These are phyloP conservation scores for Drosophila yooni DNA, from an alignment of 2,888 invertebrate species.

Conservation along the genomic window DNA sequence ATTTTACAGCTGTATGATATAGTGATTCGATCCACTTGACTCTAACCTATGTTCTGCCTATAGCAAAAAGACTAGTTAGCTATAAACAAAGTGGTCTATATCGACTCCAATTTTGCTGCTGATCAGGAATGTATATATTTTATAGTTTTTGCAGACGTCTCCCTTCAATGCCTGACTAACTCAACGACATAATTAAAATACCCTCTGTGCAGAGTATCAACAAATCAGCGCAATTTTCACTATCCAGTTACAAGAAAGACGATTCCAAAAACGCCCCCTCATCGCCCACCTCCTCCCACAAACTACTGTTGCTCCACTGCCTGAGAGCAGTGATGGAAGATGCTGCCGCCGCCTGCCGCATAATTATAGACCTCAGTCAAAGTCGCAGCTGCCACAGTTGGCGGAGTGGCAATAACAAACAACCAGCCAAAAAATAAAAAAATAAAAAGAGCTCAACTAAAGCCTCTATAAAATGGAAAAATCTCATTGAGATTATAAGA, in stretches of 20 bases:
- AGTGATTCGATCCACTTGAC: background rate
- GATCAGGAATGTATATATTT: background rate
- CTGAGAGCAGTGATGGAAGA: slow-evolving; percentile 16
- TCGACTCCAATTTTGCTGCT: background rate
- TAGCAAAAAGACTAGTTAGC: too few species aligned
- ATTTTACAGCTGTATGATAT: background rate
- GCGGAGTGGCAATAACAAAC: slow-evolving; percentile 12
- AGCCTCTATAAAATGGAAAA: slow-evolving; percentile 16
- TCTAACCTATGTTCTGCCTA: background rate
- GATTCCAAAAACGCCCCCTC: slow-evolving; percentile 6
- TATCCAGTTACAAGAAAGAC: slow-evolving; percentile 63
- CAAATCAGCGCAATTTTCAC: slow-evolving; percentile 72
- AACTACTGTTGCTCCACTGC: background rate
- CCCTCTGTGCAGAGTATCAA: background rate
- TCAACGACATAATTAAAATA: background rate
- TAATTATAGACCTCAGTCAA: slow-evolving; percentile 46
- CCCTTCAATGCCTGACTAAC: background rate
- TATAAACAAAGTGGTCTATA: background rate
- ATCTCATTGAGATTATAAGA: slow-evolving; percentile 29
- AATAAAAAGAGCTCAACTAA: slow-evolving; percentile 35
- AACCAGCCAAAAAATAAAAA: slow-evolving; percentile 17
- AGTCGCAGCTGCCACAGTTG: slow-evolving; percentile 32
- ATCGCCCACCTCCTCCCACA: background rate
- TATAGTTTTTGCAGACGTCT: background rate
- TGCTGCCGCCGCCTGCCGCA: slow-evolving; percentile 33